phyloP scores from a whole-genome alignment of 2,797 vertebrate genomes.

The Allobates femoralis region DNA sequence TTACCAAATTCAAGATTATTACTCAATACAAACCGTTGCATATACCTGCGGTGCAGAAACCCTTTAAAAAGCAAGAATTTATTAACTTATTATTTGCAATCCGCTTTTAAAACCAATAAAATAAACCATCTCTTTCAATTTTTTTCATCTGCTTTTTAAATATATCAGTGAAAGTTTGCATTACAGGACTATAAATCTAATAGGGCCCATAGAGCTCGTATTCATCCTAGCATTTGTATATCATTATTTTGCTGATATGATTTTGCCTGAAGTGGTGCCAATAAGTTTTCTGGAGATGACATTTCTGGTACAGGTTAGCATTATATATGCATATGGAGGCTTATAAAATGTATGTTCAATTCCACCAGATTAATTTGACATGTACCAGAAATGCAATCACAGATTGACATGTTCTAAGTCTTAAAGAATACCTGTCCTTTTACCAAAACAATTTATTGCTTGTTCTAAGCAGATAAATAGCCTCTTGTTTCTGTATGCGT shows the following conservation, averaged over 20 bases:
- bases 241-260: conserved; percentile 44
- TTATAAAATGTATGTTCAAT: conserved; percentile 10
- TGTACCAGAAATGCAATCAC: neutral
- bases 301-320: conserved; percentile 39
- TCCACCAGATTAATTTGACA: neutral
- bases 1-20: neutral
- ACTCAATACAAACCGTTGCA: neutral
- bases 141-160: conserved; percentile 36
- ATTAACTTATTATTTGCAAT: conserved; percentile 28
- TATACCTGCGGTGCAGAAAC: neutral
- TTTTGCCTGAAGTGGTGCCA: conserved; percentile 34
- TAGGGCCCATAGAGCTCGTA: conserved; percentile 20
- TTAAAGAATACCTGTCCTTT: neutral
- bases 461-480: too few species aligned
- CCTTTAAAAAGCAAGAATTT: neutral
- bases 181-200: conserved; percentile 32
- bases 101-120: conserved; percentile 10
- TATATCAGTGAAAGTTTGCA: conserved; percentile 22
- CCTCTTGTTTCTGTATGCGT: too few species aligned
- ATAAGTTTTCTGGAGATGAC: neutral
- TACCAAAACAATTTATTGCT: too few species aligned
- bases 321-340: neutral
- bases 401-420: neutral
- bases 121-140: conserved; percentile 28
- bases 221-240: conserved; percentile 41